Evolutionary conservation across 2,888 invertebrate species (phyloP).

Genomic region (Caenorhabditis virilis): DNA sequence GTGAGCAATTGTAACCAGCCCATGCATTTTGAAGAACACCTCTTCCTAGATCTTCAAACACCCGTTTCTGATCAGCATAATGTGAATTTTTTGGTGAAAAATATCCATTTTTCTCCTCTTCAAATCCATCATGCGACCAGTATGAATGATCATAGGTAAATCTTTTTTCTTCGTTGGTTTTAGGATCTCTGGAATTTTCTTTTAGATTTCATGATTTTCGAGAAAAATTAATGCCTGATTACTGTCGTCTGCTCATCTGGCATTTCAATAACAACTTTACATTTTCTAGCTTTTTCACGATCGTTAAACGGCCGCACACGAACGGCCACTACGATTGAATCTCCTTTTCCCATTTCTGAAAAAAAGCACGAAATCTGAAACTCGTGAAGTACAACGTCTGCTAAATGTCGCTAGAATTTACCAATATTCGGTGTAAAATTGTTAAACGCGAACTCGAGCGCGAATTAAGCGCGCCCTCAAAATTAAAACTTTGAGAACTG

Average conservation of each 20-base stretch:
- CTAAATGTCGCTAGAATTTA: no score
- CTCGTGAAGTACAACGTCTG: no score
- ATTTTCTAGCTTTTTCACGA: slow-evolving; percentile 72
- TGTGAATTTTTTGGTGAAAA: slow-evolving; percentile 69
- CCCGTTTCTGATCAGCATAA: slow-evolving; percentile 73
- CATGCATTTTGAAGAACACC: slow-evolving; percentile 74
- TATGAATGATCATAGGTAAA: slow-evolving; percentile 74
- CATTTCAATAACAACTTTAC: slow-evolving; percentile 72
- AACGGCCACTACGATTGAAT: slow-evolving; percentile 73
- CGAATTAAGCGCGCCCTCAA: no score
- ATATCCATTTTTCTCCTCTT: slow-evolving; percentile 71
- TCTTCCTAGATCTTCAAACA: slow-evolving; percentile 73
- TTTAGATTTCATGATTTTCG: neutral
- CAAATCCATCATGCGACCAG: slow-evolving; percentile 74
- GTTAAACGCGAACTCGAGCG: no score
- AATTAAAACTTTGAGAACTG: no score
- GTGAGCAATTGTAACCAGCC: slow-evolving; percentile 73
- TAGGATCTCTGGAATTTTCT: slow-evolving; percentile 69
- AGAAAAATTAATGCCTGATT: slow-evolving; percentile 57
- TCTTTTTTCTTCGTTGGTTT: slow-evolving; percentile 69
- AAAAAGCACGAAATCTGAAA: no score
- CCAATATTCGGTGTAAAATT: no score
- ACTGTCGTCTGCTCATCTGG: slow-evolving; percentile 68
- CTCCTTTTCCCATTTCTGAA: slow-evolving; percentile 64
- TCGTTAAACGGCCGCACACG: slow-evolving; percentile 74